phyloP scores from a whole-genome alignment of 2,888 invertebrate genomes.

The Epirrhoe alternata region DNA sequence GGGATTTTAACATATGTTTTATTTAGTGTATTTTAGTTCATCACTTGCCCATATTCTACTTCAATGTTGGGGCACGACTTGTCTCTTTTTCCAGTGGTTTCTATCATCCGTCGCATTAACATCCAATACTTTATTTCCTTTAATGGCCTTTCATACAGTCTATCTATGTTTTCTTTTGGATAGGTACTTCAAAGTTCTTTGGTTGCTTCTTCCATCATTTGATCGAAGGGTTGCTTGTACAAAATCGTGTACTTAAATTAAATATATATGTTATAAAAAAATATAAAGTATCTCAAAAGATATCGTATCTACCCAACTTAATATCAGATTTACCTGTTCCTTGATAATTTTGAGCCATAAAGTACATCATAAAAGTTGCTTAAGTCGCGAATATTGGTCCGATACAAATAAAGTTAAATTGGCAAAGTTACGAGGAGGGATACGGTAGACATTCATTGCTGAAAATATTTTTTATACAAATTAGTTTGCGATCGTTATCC shows the following conservation, averaged over 20 bases:
- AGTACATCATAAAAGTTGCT: conserved; percentile 61
- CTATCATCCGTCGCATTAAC: too few relatives aligned
- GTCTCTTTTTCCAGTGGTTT: too few relatives aligned
- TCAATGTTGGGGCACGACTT: too few relatives aligned
- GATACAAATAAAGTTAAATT: conserved; percentile 84
- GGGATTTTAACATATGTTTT: conserved; percentile 17
- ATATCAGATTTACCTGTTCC: not conserved
- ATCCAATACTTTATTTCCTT: too few relatives aligned
- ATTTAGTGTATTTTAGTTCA: not conserved
- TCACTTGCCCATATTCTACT: too few relatives aligned
- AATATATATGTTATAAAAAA: not conserved
- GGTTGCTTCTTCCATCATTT: too few relatives aligned
- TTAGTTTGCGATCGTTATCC: conserved; percentile 60
- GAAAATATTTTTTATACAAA: conserved; percentile 64
- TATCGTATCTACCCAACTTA: not conserved
- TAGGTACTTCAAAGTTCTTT: too few relatives aligned
- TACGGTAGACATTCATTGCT: conserved; percentile 73
- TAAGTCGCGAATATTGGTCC: conserved; percentile 71
- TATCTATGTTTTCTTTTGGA: too few relatives aligned
- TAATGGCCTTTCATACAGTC: too few relatives aligned
- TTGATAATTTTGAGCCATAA: conserved; percentile 18
- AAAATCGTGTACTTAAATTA: not conserved
- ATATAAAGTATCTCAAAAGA: not conserved
- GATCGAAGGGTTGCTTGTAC: too few relatives aligned
- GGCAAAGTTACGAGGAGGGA: conserved; percentile 71